Evolutionary conservation across 2,888 invertebrate species (phyloP).

Genomic region (Didymodactylos carnosus): DNA sequence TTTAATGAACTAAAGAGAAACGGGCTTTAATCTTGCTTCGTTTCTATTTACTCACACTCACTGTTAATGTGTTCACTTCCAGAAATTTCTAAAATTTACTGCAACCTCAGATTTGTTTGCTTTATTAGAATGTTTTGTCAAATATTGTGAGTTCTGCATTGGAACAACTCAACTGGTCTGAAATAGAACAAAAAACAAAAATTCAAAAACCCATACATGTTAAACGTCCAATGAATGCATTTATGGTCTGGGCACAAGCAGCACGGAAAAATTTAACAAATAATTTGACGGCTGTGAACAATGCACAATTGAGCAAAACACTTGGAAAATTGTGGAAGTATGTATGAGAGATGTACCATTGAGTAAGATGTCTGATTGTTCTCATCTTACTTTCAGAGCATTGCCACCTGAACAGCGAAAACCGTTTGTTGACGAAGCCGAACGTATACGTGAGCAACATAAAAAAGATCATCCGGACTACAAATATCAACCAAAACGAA

Average conservation of each 20-base stretch:
- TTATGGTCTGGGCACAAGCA: slow-evolving; percentile 96
- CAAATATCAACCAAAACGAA: slow-evolving; percentile 46
- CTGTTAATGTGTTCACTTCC: too few relatives aligned
- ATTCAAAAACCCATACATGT: slow-evolving; percentile 45
- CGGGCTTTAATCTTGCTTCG: too few relatives aligned
- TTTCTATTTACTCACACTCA: too few relatives aligned
- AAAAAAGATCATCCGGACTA: slow-evolving; percentile 85
- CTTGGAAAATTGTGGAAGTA: slow-evolving; percentile 63
- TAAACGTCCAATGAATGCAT: slow-evolving; percentile 90
- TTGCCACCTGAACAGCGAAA: slow-evolving; percentile 66
- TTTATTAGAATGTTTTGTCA: too few relatives aligned
- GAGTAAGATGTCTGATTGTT: background rate
- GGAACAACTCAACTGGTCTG: background rate
- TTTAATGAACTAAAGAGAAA: too few relatives aligned
- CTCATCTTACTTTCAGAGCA: slow-evolving; percentile 45
- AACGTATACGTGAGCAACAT: slow-evolving; percentile 69
- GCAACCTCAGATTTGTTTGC: too few relatives aligned
- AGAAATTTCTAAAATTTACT: too few relatives aligned
- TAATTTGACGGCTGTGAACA: slow-evolving; percentile 78
- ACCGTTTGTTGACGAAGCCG: slow-evolving; percentile 80
- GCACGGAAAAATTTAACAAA: slow-evolving; percentile 71
- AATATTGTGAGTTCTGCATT: background rate
- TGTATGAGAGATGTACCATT: too few relatives aligned
- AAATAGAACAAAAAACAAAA: background rate
- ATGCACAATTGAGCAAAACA: slow-evolving; percentile 82